Conservation (phyloP, 2,888 invertebrate species). For the Allacma fusca region DNA sequence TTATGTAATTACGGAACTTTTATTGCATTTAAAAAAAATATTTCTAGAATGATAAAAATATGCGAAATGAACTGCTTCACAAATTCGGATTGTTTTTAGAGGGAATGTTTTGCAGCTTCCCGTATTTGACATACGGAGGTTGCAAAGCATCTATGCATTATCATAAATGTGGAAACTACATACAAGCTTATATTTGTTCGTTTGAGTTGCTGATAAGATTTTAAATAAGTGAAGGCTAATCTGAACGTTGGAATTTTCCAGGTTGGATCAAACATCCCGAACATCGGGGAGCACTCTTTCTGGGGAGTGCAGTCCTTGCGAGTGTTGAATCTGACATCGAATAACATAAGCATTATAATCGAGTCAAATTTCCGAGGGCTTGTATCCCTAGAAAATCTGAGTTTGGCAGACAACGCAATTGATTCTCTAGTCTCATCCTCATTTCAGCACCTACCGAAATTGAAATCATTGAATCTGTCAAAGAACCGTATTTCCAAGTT, state of each 20-base stretch:
- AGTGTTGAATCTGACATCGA: constrained; percentile 75
- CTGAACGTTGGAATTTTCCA: constrained; percentile 15
- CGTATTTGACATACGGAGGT: no score
- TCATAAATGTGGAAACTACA: no score
- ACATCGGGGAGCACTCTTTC: constrained; percentile 80
- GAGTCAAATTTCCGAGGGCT: constrained; percentile 81
- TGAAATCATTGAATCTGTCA: constrained; percentile 73
- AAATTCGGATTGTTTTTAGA: no score
- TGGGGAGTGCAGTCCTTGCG: constrained; percentile 75
- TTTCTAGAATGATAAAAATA: no score
- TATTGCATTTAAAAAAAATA: no score
- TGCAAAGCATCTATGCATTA: no score
- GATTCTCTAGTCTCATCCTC: constrained; percentile 78
- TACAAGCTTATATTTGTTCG: no score
- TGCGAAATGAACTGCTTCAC: no score
- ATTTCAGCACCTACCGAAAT: constrained; percentile 76
- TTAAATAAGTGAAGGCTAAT: no score
- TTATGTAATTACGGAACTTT: no score
- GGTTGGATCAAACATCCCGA: constrained; percentile 73
- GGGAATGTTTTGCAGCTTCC: no score
- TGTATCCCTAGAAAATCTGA: constrained; percentile 74
- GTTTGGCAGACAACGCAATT: constrained; percentile 79
- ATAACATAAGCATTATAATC: constrained; percentile 74
- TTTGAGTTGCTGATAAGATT: no score
- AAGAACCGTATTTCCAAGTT: constrained; percentile 74